These are phyloP conservation scores for Potamilus streckersoni DNA, from an alignment of 1,140 invertebrate genomes.

Conservation along the genomic window DNA sequence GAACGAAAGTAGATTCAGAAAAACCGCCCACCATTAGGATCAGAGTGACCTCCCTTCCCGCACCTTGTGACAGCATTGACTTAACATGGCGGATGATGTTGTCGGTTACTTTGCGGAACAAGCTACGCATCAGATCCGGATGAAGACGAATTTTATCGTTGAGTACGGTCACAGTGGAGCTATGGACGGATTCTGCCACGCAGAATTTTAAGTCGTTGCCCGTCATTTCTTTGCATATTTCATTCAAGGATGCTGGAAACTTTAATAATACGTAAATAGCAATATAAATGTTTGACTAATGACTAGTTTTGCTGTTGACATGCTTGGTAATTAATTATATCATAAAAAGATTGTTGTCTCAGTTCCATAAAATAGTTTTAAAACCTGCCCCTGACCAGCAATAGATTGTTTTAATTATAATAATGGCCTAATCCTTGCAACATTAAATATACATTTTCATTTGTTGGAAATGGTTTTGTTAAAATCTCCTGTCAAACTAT, in stretches of 20 bases:
- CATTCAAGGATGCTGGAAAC: slow-evolving; percentile 7
- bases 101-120: slow-evolving; percentile 14
- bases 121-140: neutral
- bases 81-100: slow-evolving; percentile 9
- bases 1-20: slow-evolving; percentile 25
- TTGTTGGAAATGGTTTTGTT: too few species aligned
- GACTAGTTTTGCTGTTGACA: too few species aligned
- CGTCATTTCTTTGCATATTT: neutral
- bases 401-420: too few species aligned
- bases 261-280: too few species aligned
- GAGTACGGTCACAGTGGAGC: neutral
- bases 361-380: too few species aligned
- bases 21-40: slow-evolving; percentile 26
- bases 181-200: neutral
- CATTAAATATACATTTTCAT: too few species aligned
- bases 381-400: too few species aligned
- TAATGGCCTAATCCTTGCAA: too few species aligned
- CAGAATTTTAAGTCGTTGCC: neutral
- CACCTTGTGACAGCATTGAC: neutral
- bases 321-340: too few species aligned
- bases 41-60: neutral
- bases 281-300: too few species aligned
- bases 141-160: slow-evolving; percentile 17
- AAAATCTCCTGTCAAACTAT: too few species aligned
- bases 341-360: too few species aligned